Evolutionary conservation across 1,140 invertebrate genomes (phyloP).

Genomic region (Pseudomyrmex dendroicus): DNA sequence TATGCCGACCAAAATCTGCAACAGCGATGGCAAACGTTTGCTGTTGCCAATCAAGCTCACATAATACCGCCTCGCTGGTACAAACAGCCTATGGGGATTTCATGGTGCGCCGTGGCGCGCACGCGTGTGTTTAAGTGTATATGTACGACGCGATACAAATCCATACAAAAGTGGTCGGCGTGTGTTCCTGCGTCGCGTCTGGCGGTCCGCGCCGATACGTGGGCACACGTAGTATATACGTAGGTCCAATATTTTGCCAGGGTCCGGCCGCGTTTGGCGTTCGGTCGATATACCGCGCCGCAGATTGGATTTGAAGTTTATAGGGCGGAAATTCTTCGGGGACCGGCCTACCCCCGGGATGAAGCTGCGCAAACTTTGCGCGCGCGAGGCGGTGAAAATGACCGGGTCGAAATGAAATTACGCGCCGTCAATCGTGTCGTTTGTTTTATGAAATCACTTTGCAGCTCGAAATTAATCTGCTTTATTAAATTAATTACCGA

Average conservation of each 20-base stretch:
- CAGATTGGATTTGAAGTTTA: slow-evolving; percentile 85
- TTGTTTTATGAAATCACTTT: slow-evolving; percentile 45
- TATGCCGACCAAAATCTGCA: slow-evolving; percentile 64
- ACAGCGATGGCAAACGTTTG: slow-evolving; percentile 82
- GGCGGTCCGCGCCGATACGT: background rate
- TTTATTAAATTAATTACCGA: background rate
- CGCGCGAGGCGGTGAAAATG: slow-evolving; percentile 29
- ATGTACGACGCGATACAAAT: slow-evolving; percentile 34
- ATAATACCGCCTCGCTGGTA: slow-evolving; percentile 81
- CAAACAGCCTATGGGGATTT: slow-evolving; percentile 82
- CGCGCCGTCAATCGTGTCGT: slow-evolving; percentile 27
- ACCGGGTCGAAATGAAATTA: slow-evolving; percentile 51
- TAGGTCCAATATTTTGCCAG: slow-evolving; percentile 82
- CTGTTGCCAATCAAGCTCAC: slow-evolving; percentile 84
- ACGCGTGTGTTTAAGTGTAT: slow-evolving; percentile 14
- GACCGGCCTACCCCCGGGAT: slow-evolving; percentile 55
- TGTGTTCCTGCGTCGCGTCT: slow-evolving; percentile 6
- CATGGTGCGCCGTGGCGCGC: slow-evolving; percentile 59
- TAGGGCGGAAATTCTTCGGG: slow-evolving; percentile 83
- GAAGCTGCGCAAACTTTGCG: slow-evolving; percentile 41
- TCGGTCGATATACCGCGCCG: slow-evolving; percentile 80
- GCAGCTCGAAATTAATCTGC: background rate
- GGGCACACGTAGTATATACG: background rate
- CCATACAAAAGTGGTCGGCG: slow-evolving; percentile 10
- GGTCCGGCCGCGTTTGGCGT: slow-evolving; percentile 80